Percentiles rank a stretch among this genome's conserved stretches.
Conservation (phyloP, 2,113 vertebrate genomes). For the Indicator maculatus region DNA sequence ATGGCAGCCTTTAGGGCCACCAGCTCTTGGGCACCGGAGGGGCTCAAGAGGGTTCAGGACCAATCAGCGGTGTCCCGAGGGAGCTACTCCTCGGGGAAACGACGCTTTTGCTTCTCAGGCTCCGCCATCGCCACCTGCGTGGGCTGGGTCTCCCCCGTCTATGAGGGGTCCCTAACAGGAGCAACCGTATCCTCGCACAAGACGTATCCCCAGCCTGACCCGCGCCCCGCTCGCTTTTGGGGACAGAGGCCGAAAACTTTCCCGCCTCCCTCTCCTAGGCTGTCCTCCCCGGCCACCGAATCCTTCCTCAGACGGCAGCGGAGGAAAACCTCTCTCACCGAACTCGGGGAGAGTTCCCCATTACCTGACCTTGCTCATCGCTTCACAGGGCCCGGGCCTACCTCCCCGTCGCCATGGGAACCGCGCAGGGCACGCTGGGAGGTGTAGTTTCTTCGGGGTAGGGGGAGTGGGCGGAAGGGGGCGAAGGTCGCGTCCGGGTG, state of each 20-base stretch:
- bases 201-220: rapidly evolving
- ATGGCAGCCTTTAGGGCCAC: rapidly evolving
- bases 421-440: constrained; percentile 56
- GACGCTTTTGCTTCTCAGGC: no score
- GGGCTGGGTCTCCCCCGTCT: background rate
- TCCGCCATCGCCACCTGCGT: background rate
- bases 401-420: constrained; percentile 49
- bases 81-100: rapidly evolving
- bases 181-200: background rate
- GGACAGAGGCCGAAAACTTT: background rate
- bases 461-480: rapidly evolving
- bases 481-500: background rate
- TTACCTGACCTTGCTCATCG: constrained; percentile 52
- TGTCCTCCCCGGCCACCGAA: background rate
- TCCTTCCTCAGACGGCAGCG: background rate
- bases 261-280: background rate
- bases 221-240: background rate
- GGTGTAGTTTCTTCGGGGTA: constrained; percentile 38
- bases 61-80: no score
- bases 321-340: rapidly evolving
- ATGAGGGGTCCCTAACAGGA: background rate
- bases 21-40: no score
- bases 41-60: background rate
- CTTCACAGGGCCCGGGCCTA: background rate
- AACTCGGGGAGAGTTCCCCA: background rate